Base-by-base conservation (phyloP, 2,113 vertebrate genomes). In the Ammodytes marinus region DNA sequence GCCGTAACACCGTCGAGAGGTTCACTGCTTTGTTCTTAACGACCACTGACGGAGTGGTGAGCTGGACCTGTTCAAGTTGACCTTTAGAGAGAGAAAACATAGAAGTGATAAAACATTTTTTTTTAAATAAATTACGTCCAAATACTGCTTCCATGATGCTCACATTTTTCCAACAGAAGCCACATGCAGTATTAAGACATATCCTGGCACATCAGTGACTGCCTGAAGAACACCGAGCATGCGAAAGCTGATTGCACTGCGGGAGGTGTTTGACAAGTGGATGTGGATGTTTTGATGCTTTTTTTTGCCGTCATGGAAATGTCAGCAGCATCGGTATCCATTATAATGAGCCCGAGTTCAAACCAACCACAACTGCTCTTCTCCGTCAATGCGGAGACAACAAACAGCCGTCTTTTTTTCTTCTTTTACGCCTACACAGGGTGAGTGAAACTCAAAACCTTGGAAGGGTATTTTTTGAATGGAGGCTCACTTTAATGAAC, bases 21-120 rank as follows among this genome's bases (percentile, higher is more conserved):
- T 98, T 98, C 63, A 98, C 96, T 37, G 96, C 96, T 88, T 97
- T 97, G 91, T 97, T 97, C 95, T 96, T 98, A 0, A 97, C 94
- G 8, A 95, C 97, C 83, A 99, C 97, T 3, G 97, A 96, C 8
- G 97, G 97, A 14, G 96, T 94, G 2, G 93, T 95, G 43, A 99
- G 95, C 80, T 97, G 97, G 14, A 99, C 95, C 0, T 97, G 96
- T 46, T 99, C 96, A 80, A 99, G 93, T 39, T 94, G 96, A 89
- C 97, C 97, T 99, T 85, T 73, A 79, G 37, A 70, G 15, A 70
- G 15, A 55, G 39, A 52, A 81, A 69, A 80, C 59, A 79, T 7
- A 43, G 8, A 66, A 68, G 9, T 8, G 9, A 50, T 4, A 59
- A 63, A 15, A 39, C 58, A 76, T 11, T 2, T 67, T 68, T 68